phyloP scores from a whole-genome alignment of 1,140 invertebrate genomes.

The Wasmannia auropunctata region DNA sequence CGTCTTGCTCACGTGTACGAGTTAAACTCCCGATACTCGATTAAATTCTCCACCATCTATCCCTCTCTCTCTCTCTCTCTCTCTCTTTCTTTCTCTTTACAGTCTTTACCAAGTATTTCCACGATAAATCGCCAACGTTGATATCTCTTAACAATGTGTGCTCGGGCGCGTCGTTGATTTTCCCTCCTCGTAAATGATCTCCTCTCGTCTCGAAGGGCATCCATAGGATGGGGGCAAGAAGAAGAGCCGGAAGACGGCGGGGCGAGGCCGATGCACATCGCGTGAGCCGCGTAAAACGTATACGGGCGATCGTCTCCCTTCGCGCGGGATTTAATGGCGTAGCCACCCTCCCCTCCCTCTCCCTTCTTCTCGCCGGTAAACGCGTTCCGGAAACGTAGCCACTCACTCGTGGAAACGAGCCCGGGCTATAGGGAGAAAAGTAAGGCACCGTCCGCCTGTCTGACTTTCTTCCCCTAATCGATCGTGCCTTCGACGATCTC shows the following conservation, averaged over 20 bases:
- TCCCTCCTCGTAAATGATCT: constrained; percentile 57
- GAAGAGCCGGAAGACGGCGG: neutral
- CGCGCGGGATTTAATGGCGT: constrained; percentile 56
- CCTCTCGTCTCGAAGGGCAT: constrained; percentile 9
- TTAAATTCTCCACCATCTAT: constrained; percentile 2
- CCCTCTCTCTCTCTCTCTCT: neutral
- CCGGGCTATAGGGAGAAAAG: constrained; percentile 19
- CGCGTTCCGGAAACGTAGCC: constrained; percentile 64
- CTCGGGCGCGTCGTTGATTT: constrained; percentile 57
- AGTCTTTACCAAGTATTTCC: neutral
- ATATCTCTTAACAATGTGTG: constrained; percentile 37
- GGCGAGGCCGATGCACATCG: constrained; percentile 45
- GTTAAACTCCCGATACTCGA: constrained; percentile 3
- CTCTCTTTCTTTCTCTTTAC: too few species aligned
- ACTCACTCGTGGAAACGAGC: constrained; percentile 58
- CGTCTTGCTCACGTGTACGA: neutral
- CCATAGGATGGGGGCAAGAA: neutral
- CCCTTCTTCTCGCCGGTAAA: constrained; percentile 8
- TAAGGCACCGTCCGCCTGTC: constrained; percentile 28
- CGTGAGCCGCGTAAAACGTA: constrained; percentile 62
- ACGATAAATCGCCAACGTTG: constrained; percentile 44
- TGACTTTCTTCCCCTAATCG: constrained; percentile 57
- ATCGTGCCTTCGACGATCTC: constrained; percentile 51
- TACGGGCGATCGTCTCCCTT: constrained; percentile 51
- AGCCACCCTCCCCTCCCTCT: neutral